Percentiles rank a stretch among this genome's conserved stretches.
Evolutionary conservation across 2,797 vertebrate species (phyloP).

Genomic region (Ciconia nigra): DNA sequence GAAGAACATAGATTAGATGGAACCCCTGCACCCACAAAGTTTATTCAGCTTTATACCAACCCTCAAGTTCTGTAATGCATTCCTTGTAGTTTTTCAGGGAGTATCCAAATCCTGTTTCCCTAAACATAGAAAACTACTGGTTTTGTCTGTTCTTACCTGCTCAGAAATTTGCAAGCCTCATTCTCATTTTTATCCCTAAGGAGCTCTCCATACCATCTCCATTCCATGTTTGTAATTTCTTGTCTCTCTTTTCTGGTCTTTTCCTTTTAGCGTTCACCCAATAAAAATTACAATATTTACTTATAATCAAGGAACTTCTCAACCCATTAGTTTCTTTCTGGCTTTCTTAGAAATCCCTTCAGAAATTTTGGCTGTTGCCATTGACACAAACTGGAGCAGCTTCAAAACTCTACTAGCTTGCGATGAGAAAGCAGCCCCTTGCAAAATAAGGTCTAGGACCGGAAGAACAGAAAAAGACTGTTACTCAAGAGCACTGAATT

Average conservation of each 20-base stretch:
- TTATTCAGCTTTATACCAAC: neutral
- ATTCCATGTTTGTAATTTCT: rapidly evolving
- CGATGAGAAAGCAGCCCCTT: neutral
- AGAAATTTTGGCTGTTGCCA: neutral
- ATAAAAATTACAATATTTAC: neutral
- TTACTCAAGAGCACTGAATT: neutral
- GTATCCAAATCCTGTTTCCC: neutral
- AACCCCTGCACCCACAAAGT: neutral
- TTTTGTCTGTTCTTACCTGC: neutral
- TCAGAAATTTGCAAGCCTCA: neutral
- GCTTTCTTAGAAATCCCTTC: neutral
- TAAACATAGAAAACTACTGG: neutral
- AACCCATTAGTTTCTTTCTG: neutral
- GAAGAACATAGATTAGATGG: neutral
- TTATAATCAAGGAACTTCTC: neutral
- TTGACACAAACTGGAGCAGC: neutral
- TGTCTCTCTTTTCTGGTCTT: neutral
- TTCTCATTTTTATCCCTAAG: neutral
- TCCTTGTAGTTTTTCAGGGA: neutral
- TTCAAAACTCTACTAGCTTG: neutral
- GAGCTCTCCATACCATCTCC: neutral
- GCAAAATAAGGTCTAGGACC: neutral
- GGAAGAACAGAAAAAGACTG: neutral
- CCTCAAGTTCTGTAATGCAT: neutral
- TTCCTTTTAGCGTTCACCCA: neutral